These are phyloP conservation scores for Cetoscarus ocellatus DNA, from an alignment of 2,797 vertebrate genomes.

Conservation along the genomic window DNA sequence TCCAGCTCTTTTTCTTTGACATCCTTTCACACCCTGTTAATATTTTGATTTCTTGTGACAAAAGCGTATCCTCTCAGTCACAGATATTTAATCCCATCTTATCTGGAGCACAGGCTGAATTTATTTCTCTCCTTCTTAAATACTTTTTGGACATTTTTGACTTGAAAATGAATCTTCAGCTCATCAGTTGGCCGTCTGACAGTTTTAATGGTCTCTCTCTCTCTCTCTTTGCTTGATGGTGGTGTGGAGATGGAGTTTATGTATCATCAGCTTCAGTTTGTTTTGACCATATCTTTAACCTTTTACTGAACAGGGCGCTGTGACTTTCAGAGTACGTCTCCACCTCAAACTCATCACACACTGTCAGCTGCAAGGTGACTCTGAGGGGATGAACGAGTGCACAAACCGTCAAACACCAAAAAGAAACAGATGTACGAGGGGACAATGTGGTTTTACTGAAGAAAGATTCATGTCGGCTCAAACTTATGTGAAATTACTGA, in stretches of 20 bases:
- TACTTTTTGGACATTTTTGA: too few species aligned
- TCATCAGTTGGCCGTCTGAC: too few species aligned
- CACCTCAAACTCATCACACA: constrained; percentile 1
- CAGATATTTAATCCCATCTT: too few species aligned
- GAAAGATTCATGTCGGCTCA: neutral
- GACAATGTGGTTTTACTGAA: too few species aligned
- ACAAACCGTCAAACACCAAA: neutral
- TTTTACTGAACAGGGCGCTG: constrained; percentile 55
- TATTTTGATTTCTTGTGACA: too few species aligned
- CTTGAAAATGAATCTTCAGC: too few species aligned
- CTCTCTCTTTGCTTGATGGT: constrained; percentile 1
- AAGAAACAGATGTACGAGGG: neutral
- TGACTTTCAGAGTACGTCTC: constrained; percentile 54
- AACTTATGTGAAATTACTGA: neutral
- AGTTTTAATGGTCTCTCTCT: neutral
- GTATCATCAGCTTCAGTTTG: constrained; percentile 59
- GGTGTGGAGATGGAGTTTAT: constrained; percentile 40
- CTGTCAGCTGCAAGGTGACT: constrained; percentile 19
- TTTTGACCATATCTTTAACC: constrained; percentile 62
- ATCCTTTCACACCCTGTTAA: too few species aligned
- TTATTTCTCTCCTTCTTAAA: too few species aligned
- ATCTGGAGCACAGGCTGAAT: too few species aligned
- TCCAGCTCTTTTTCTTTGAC: too few species aligned
- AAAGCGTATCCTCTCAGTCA: too few species aligned
- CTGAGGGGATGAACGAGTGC: neutral